phyloP scores from a whole-genome alignment of 2,113 vertebrate species.

The Pavo muticus region DNA sequence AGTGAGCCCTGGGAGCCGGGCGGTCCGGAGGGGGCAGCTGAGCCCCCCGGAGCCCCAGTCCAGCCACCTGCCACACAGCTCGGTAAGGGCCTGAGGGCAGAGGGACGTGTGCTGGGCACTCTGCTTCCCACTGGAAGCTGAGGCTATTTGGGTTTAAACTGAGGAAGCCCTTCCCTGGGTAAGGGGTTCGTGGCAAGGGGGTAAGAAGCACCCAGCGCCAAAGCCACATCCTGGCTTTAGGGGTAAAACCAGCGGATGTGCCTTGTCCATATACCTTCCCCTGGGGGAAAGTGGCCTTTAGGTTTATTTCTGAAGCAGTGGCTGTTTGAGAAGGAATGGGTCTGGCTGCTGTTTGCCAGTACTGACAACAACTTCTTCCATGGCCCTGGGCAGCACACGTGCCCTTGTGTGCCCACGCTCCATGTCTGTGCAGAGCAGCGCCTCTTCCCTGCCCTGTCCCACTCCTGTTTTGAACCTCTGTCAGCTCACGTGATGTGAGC shows the following conservation, averaged over 20 bases:
- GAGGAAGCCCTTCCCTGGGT: not conserved
- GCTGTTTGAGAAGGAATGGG: not conserved
- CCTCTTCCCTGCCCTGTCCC: not conserved
- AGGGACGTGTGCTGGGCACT: no score
- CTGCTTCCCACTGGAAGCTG: no score
- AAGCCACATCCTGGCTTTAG: not conserved
- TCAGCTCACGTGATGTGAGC: not conserved
- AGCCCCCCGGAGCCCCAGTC: constrained; percentile 32
- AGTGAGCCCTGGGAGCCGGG: constrained; percentile 72
- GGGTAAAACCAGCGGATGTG: not conserved
- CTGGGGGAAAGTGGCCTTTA: not conserved
- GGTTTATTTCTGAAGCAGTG: not conserved
- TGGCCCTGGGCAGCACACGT: not conserved
- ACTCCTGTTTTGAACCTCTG: not conserved
- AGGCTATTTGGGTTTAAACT: not conserved
- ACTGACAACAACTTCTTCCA: not conserved
- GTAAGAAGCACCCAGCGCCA: fast-evolving
- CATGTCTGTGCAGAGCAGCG: fast-evolving
- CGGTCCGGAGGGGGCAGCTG: constrained; percentile 45
- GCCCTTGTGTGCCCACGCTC: no score
- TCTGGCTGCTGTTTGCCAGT: not conserved
- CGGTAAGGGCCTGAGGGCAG: constrained; percentile 69
- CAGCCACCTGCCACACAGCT: constrained; percentile 54
- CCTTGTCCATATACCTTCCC: not conserved
- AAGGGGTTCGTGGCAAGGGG: not conserved